A percentile compares a stretch with the other conserved stretches of the same genome.
Conservation (phyloP, 2,113 vertebrate species). For the Psittacula cyanocephala region DNA sequence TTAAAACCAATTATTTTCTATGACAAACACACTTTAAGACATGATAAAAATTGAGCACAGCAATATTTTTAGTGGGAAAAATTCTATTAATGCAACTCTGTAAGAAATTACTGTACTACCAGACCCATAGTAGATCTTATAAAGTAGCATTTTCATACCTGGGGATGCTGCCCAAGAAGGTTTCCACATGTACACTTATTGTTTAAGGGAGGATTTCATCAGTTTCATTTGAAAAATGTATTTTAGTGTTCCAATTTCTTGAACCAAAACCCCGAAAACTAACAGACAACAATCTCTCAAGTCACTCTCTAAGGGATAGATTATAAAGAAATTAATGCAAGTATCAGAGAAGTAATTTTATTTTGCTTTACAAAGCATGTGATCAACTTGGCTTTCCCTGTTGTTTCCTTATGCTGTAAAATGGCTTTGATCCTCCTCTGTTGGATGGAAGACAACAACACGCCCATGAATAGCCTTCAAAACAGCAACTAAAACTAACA, state of each 20-base stretch:
- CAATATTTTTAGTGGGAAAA: background rate
- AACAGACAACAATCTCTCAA: background rate
- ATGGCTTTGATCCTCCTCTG: background rate
- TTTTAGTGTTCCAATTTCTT: background rate
- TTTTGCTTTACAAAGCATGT: background rate
- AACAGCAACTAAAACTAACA: background rate
- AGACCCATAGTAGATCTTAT: background rate
- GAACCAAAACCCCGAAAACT: background rate
- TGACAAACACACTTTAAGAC: background rate
- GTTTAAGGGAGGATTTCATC: background rate
- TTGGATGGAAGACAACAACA: background rate
- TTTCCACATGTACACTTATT: background rate
- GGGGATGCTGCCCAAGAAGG: background rate
- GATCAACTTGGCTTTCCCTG: background rate
- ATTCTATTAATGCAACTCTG: background rate
- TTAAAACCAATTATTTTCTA: background rate
- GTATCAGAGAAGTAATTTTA: background rate
- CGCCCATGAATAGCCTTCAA: background rate
- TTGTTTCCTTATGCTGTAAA: background rate
- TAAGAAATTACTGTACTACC: background rate
- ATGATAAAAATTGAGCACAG: background rate
- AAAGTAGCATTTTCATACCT: background rate
- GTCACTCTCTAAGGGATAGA: background rate
- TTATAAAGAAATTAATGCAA: background rate
- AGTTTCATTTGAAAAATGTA: background rate